Evolutionary conservation across 2,888 invertebrate species (phyloP).

Genomic region (Selenia dentaria): DNA sequence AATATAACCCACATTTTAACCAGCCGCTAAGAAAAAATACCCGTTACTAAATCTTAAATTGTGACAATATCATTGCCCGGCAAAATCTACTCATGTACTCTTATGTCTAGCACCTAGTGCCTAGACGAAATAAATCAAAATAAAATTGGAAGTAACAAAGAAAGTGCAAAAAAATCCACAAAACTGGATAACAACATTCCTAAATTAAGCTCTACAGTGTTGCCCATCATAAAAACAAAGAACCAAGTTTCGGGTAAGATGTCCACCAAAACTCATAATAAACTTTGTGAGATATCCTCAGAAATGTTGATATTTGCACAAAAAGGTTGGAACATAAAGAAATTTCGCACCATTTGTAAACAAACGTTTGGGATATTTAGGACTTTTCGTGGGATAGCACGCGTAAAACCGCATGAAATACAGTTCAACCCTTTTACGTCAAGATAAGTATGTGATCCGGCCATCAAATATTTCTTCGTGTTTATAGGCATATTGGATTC

Average conservation of each 20-base stretch:
- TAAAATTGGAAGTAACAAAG: no score
- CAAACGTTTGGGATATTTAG: conserved; percentile 41
- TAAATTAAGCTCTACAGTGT: conserved; percentile 3
- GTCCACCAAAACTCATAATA: conserved; percentile 21
- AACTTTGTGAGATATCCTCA: conserved; percentile 41
- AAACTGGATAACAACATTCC: background rate
- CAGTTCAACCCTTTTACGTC: conserved; percentile 33
- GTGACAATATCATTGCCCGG: no score
- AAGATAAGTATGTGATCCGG: conserved; percentile 29
- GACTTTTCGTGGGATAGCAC: conserved; percentile 32
- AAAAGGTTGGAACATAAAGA: conserved; percentile 57
- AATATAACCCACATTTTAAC: no score
- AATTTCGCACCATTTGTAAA: conserved; percentile 59
- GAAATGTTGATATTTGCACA: conserved; percentile 43
- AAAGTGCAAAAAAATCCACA: background rate
- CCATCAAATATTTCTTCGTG: conserved; percentile 23
- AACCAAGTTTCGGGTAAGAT: conserved; percentile 8
- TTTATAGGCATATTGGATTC: no score
- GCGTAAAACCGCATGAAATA: conserved; percentile 42
- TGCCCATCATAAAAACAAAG: conserved; percentile 15
- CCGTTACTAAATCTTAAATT: no score
- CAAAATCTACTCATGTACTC: no score
- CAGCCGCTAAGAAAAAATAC: no score
- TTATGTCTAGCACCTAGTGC: no score
- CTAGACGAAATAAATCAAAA: no score